These are phyloP conservation scores for Neodiprion virginianus DNA, from an alignment of 1,140 invertebrate genomes.

Conservation along the genomic window DNA sequence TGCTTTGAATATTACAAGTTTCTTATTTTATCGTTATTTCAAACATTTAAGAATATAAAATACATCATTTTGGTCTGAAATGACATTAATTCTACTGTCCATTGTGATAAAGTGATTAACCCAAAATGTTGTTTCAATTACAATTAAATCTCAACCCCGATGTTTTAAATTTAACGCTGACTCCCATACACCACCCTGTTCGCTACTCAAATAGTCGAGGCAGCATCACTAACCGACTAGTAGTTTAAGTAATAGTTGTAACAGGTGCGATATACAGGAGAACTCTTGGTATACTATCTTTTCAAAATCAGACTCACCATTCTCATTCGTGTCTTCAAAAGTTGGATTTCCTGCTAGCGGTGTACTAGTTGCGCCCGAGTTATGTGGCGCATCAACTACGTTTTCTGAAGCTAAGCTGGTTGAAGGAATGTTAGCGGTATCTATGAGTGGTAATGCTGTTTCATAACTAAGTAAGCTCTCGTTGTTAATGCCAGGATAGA, in stretches of 20 bases:
- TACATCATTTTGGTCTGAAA: too few species aligned
- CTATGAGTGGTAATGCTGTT: too few species aligned
- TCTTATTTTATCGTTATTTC: too few species aligned
- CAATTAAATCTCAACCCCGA: background rate
- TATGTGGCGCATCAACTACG: background rate
- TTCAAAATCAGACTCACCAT: background rate
- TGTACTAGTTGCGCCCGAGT: background rate
- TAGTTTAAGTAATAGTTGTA: background rate
- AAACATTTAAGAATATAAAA: too few species aligned
- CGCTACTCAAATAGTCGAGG: background rate
- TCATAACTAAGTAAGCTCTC: too few species aligned
- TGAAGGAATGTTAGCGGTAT: background rate
- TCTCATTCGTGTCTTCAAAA: background rate
- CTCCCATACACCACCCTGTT: background rate
- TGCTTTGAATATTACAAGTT: too few species aligned
- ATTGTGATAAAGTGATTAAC: background rate
- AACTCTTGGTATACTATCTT: background rate
- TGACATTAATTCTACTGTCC: too few species aligned
- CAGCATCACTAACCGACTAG: background rate
- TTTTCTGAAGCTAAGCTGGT: constrained; percentile 4
- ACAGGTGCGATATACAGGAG: background rate
- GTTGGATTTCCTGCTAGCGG: background rate
- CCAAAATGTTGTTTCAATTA: too few species aligned
- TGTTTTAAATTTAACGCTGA: background rate
- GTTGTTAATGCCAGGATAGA: background rate